Evolutionary conservation across 2,113 vertebrate genomes (phyloP).

Genomic region (Phalacrocorax pelagicus): DNA sequence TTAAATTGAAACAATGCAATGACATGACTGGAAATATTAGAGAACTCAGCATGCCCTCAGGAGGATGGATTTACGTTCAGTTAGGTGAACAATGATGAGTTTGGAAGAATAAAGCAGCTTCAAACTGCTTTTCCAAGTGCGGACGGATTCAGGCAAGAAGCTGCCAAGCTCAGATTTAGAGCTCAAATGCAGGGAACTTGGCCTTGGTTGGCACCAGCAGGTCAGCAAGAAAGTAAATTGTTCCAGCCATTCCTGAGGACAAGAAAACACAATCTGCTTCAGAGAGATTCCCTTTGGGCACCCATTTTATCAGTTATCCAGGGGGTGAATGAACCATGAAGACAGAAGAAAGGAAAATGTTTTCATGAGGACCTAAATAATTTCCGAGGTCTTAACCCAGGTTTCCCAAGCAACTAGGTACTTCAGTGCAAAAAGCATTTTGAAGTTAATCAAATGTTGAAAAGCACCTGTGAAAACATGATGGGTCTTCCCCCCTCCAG

Average conservation of each 20-base stretch:
- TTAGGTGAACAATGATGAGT: background rate
- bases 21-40: background rate
- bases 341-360: background rate
- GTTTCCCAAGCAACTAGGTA: background rate
- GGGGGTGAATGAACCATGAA: background rate
- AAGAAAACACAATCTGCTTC: background rate
- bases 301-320: background rate
- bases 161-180: conserved; percentile 68
- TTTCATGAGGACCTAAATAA: background rate
- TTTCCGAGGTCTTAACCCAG: background rate
- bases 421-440: background rate
- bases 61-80: background rate
- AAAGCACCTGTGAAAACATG: background rate
- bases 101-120: background rate
- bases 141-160: conserved; percentile 10
- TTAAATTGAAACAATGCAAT: background rate
- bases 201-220: conserved; percentile 87
- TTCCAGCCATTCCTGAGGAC: conserved; percentile 92
- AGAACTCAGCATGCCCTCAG: background rate
- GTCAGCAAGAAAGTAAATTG: conserved; percentile 95
- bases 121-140: background rate
- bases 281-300: background rate
- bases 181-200: conserved; percentile 91
- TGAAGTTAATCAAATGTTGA: background rate
- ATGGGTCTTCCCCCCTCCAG: background rate